Conservation (phyloP, 1,140 invertebrate species). For the Pseudomyrmex dendroicus region DNA sequence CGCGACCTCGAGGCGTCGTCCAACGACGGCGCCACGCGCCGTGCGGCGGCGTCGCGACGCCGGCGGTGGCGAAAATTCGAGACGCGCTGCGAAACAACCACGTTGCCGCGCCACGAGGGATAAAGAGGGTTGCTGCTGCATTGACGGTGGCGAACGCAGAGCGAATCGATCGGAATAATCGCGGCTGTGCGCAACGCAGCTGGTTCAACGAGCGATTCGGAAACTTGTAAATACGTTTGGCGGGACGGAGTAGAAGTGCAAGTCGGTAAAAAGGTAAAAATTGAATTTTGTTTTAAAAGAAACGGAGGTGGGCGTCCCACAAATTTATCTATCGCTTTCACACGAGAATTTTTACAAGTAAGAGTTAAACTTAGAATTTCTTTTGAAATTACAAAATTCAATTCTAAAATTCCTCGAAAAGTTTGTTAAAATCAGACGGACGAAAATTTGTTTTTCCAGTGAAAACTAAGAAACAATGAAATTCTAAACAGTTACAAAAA, state of each 20-base stretch:
- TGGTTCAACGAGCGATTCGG: neutral
- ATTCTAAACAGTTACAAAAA: too few species aligned
- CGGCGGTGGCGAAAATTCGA: constrained; percentile 43
- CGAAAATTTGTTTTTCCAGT: too few species aligned
- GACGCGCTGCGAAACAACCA: constrained; percentile 2
- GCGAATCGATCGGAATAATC: neutral
- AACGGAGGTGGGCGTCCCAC: neutral
- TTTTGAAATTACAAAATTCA: too few species aligned
- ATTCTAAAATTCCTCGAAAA: too few species aligned
- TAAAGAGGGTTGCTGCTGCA: constrained; percentile 71
- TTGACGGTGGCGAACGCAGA: constrained; percentile 56
- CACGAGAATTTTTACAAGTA: too few species aligned
- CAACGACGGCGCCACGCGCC: constrained; percentile 69
- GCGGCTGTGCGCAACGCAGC: neutral
- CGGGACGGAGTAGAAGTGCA: neutral
- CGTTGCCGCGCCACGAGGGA: constrained; percentile 1
- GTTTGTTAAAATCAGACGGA: too few species aligned
- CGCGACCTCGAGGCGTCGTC: constrained; percentile 69
- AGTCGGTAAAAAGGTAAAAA: constrained; percentile 52
- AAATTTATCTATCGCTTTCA: too few species aligned
- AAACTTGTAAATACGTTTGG: neutral
- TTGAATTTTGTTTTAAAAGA: neutral
- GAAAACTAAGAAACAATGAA: too few species aligned
- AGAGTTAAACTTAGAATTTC: too few species aligned
- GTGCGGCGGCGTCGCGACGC: constrained; percentile 46